A percentile compares a stretch with the other conserved stretches of the same genome.
Conservation (phyloP, 2,113 vertebrate species). For the Fregetta grallaria region DNA sequence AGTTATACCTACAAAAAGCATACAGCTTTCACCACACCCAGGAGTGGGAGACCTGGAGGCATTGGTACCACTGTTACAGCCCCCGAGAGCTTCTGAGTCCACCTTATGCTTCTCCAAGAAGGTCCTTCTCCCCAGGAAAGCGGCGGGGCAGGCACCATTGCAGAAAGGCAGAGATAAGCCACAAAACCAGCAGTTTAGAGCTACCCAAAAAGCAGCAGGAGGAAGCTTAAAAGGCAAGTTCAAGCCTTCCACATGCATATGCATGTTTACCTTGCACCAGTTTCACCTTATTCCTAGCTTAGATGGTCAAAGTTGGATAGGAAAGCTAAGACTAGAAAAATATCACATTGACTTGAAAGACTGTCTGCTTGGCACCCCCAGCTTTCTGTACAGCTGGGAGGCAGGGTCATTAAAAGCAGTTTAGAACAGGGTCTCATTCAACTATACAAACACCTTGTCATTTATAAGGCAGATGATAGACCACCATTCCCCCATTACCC, state of each 20-base stretch:
- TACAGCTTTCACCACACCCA: not conserved
- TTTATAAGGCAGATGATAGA: not conserved
- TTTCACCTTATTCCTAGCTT: not conserved
- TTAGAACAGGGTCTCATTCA: not conserved
- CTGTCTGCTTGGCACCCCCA: not conserved
- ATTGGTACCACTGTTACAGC: not conserved
- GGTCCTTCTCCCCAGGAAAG: not conserved
- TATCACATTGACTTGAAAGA: not conserved
- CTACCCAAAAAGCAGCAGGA: not conserved
- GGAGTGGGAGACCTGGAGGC: too few relatives aligned
- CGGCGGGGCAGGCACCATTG: not conserved
- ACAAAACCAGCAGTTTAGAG: not conserved
- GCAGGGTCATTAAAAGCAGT: not conserved
- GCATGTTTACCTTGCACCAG: not conserved
- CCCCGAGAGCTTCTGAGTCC: not conserved
- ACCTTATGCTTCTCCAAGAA: not conserved
- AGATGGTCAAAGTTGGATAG: not conserved
- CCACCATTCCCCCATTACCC: not conserved
- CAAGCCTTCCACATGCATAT: not conserved
- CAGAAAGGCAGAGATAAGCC: not conserved
- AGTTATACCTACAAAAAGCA: not conserved
- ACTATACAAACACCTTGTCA: not conserved
- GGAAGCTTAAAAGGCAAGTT: not conserved
- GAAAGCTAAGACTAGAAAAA: not conserved
- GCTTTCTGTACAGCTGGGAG: not conserved